Percentiles rank a stretch among this genome's conserved stretches.
Evolutionary conservation across 2,888 invertebrate species (phyloP).

Genomic region (Andrena dorsata): DNA sequence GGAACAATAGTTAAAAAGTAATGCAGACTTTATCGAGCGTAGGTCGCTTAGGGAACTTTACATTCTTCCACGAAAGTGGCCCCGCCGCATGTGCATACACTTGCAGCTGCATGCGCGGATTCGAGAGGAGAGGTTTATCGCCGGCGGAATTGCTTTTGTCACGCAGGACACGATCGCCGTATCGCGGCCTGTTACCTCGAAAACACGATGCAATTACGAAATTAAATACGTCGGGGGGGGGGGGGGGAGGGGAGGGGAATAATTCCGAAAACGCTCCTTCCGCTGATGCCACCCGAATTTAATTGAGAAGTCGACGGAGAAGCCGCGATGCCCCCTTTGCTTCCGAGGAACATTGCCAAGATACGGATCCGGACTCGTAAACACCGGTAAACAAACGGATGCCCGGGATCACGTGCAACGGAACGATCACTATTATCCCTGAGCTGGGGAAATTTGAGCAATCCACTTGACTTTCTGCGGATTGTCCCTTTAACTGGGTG

Average conservation of each 20-base stretch:
- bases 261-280: conserved; percentile 29
- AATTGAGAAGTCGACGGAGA: conserved; percentile 38
- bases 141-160: conserved; percentile 72
- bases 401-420: conserved; percentile 15
- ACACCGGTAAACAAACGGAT: conserved; percentile 27
- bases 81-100: conserved; percentile 4
- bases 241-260: not conserved
- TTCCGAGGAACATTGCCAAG: conserved; percentile 14
- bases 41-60: not conserved
- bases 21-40: conserved; percentile 16
- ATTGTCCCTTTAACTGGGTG: no score
- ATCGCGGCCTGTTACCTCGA: conserved; percentile 58
- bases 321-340: conserved; percentile 13
- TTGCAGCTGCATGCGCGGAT: conserved; percentile 27
- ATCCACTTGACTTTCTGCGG: conserved; percentile 12
- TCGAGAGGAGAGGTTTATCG: conserved; percentile 61
- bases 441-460: conserved; percentile 23
- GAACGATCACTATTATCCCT: conserved; percentile 28
- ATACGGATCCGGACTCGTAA: conserved; percentile 4
- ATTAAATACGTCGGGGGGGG: conserved; percentile 59
- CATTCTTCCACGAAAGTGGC: conserved; percentile 17
- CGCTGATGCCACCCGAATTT: conserved; percentile 9
- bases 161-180: conserved; percentile 62
- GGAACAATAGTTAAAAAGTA: conserved; percentile 27
- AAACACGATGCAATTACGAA: conserved; percentile 71